phyloP scores from a whole-genome alignment of 1,140 invertebrate species.

The Drosophila insularis region DNA sequence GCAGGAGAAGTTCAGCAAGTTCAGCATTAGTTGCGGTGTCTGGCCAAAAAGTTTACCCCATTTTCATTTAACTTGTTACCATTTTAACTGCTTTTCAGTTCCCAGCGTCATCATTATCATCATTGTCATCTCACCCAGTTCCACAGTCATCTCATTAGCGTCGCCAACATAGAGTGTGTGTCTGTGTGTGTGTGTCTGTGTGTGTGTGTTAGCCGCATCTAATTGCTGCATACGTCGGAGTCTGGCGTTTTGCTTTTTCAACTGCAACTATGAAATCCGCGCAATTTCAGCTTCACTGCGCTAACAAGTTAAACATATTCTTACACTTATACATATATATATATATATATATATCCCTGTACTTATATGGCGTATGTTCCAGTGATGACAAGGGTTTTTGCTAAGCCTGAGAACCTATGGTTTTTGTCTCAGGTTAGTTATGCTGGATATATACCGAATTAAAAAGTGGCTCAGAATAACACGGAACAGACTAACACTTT shows the following conservation, averaged over 20 bases:
- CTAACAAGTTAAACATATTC: conserved; percentile 80
- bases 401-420: conserved; percentile 71
- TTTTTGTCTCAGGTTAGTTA: conserved; percentile 30
- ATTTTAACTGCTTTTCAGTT: conserved; percentile 36
- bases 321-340: conserved; percentile 24
- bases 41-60: conserved; percentile 31
- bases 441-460: not conserved
- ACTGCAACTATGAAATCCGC: conserved; percentile 6
- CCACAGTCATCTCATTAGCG: conserved; percentile 65
- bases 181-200: conserved; percentile 41
- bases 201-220: conserved; percentile 69
- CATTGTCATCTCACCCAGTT: conserved; percentile 8
- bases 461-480: not conserved
- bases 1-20: conserved; percentile 7
- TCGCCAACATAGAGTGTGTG: conserved; percentile 66
- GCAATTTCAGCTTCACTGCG: conserved; percentile 49
- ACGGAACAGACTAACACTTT: not conserved
- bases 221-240: conserved; percentile 73
- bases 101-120: conserved; percentile 34
- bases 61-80: conserved; percentile 37
- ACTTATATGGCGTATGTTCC: conserved; percentile 67
- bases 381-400: conserved; percentile 44
- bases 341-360: conserved; percentile 4
- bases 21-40: conserved; percentile 56
- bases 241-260: conserved; percentile 7